Base-by-base conservation (phyloP, 1,140 invertebrate genomes). In the Plectrocnemia conspersa region DNA sequence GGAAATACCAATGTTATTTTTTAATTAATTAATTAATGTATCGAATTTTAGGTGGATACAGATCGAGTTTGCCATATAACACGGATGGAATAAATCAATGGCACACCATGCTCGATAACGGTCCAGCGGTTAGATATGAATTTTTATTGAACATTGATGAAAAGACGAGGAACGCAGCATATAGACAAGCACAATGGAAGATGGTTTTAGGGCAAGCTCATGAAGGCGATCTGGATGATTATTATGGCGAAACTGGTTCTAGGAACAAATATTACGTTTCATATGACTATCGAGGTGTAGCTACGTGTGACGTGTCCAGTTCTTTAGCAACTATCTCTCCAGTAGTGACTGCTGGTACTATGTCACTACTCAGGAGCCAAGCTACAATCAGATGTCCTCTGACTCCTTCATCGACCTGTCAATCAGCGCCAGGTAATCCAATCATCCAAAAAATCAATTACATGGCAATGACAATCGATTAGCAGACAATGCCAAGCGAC, bases 71-170 rank as follows among this genome's bases (percentile, higher is more conserved):
- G 15, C 59, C 59, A 10, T 61, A 54, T 16, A 50, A 53, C 25
- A 57, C 78, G 36, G 92, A 96, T 71, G 93, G 93, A 0, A 64
- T 85, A 3, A 78, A 89, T 65, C 67, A 86, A 56, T 96, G 93
- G 93, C 38, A 77, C 1, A 69, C 79, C 0, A 63, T 96, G 7
- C 77, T 77, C 0, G 65, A 80, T 21, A 76, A 88, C 62, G 63
- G 66, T 6, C 57, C 68, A 2, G 86, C 89, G 0, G 74, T 78
- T 0, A 72, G 91, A 38, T 79, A 67, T 1, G 76, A 78, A 38
- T 69, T 94, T 13, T 69, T 96, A 0, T 89, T 93, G 56, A 96
- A 96, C 66, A 95, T 96, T 48, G 92, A 97, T 65, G 85, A 91
- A 54, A 79, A 83, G 15, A 82, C 72, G 52, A 79, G 82, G 11